phyloP scores from a whole-genome alignment of 2,888 invertebrate species.

The Phyllotreta striolata region DNA sequence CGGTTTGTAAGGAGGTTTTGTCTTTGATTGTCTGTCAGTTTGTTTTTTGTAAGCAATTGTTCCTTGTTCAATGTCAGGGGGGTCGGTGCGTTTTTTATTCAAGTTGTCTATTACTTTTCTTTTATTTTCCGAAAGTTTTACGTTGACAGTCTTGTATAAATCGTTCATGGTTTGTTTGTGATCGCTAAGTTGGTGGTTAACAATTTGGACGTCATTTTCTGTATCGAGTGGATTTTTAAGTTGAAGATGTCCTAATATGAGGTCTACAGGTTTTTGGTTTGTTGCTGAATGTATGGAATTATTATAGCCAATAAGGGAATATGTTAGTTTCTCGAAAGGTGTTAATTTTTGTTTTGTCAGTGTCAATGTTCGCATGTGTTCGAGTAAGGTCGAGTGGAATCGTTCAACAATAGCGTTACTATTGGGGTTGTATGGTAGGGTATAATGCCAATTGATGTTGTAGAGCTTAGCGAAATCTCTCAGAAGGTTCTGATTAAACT shows the following conservation, averaged over 20 bases:
- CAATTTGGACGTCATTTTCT: neutral
- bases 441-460: neutral
- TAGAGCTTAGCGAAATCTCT: neutral
- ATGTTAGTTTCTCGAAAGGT: neutral
- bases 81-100: neutral
- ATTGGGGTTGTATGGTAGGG: slow-evolving; percentile 3
- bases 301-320: neutral
- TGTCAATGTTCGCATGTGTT: neutral
- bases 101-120: too few relatives aligned
- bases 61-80: neutral
- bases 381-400: neutral
- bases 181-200: slow-evolving; percentile 2
- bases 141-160: neutral
- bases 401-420: slow-evolving; percentile 8
- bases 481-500: slow-evolving; percentile 1
- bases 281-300: neutral
- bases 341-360: too few relatives aligned
- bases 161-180: neutral
- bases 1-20: neutral
- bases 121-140: neutral
- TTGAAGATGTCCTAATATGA: neutral
- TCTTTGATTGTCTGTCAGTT: neutral
- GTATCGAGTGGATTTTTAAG: neutral
- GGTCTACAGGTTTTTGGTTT: neutral
- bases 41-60: slow-evolving; percentile 1